Evolutionary conservation across 2,797 vertebrate species (phyloP).

Genomic region (Melanotaenia pygmaea): DNA sequence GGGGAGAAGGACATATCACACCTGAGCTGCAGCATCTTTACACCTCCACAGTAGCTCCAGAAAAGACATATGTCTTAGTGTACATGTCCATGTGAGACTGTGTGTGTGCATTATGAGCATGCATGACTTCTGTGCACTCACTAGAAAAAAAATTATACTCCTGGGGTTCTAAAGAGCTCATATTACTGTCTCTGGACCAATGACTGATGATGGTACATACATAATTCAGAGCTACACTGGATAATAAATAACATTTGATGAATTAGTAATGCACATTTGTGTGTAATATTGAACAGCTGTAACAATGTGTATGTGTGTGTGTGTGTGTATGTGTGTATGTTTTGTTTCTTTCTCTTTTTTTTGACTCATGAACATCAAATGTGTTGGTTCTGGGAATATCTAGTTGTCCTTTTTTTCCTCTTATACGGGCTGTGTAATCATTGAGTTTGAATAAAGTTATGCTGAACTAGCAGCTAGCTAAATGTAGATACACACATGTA

Average conservation of each 20-base stretch:
- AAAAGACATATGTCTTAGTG: slow-evolving; percentile 15
- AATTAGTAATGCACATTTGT: slow-evolving; percentile 68
- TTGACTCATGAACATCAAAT: slow-evolving; percentile 11
- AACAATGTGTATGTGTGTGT: not conserved
- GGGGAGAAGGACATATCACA: slow-evolving; percentile 64
- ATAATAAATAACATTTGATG: slow-evolving; percentile 75
- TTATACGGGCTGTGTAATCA: slow-evolving; percentile 1
- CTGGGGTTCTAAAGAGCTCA: slow-evolving; percentile 52
- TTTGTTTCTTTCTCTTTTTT: not conserved
- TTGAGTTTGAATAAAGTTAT: slow-evolving; percentile 31
- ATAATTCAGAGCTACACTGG: slow-evolving; percentile 71
- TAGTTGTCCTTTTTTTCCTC: slow-evolving; percentile 4
- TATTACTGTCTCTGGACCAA: slow-evolving; percentile 61
- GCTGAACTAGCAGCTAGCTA: slow-evolving; percentile 31
- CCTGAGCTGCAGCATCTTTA: slow-evolving; percentile 61
- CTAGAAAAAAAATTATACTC: slow-evolving; percentile 31
- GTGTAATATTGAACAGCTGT: slow-evolving; percentile 48
- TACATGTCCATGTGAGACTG: slow-evolving; percentile 11
- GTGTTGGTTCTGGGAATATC: slow-evolving; percentile 12
- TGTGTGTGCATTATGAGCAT: not conserved
- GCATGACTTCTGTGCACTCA: slow-evolving; percentile 16
- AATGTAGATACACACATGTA: not conserved
- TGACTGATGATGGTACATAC: slow-evolving; percentile 72
- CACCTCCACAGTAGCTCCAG: slow-evolving; percentile 26
- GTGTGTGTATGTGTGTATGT: not conserved